phyloP scores from a whole-genome alignment of 2,888 invertebrate species.

The Campoletis raptor region DNA sequence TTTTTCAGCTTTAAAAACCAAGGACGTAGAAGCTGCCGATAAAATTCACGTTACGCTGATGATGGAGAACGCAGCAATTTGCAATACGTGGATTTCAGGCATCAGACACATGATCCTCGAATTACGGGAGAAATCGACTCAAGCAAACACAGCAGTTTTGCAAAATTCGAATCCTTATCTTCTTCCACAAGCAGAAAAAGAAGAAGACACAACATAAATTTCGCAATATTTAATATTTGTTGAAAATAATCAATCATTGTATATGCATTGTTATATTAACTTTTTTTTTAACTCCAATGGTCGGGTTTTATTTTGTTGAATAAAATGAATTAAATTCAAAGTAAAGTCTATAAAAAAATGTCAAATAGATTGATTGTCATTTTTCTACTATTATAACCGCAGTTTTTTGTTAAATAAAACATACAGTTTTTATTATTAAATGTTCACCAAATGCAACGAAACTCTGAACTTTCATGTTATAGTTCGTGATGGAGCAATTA shows the following conservation, averaged over 20 bases:
- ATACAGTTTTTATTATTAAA: too few species aligned
- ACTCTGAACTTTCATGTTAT: too few species aligned
- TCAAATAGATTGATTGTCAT: too few species aligned
- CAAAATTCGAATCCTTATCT: conserved; percentile 39
- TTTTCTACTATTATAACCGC: too few species aligned
- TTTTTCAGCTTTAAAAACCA: conserved; percentile 86
- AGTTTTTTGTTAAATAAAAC: too few species aligned
- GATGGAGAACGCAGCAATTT: conserved; percentile 87
- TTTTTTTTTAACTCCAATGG: background rate
- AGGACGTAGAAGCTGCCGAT: conserved; percentile 86
- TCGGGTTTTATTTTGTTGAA: too few species aligned
- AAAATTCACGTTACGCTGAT: conserved; percentile 87
- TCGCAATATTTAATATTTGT: conserved; percentile 19
- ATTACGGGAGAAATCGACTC: conserved; percentile 73
- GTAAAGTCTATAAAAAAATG: too few species aligned
- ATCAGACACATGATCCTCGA: conserved; percentile 87
- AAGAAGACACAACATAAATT: conserved; percentile 10
- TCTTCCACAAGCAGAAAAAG: conserved; percentile 44
- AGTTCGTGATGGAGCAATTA: too few species aligned
- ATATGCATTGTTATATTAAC: conserved; percentile 14
- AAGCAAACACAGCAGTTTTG: background rate
- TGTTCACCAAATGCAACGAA: too few species aligned
- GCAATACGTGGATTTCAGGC: conserved; percentile 88
- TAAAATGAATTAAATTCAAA: too few species aligned
- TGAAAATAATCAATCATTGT: conserved; percentile 7